A percentile compares a stretch with the other conserved stretches of the same genome.
Conservation (phyloP, 2,888 invertebrate genomes). For the Hofmannophila pseudospretella region DNA sequence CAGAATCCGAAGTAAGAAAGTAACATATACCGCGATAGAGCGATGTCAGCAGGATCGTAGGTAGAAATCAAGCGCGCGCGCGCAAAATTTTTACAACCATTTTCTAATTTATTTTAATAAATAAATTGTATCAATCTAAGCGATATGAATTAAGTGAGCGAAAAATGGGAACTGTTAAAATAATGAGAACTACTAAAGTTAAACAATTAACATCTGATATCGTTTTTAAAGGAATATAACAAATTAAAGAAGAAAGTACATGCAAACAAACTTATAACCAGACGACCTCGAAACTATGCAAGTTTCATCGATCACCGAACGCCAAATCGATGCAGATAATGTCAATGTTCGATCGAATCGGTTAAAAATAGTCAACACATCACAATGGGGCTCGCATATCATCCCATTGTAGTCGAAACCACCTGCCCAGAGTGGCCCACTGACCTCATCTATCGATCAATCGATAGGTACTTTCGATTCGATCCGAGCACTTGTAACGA, state of each 20-base stretch:
- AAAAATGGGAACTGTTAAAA: too few species aligned
- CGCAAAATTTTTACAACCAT: too few species aligned
- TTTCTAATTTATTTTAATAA: too few species aligned
- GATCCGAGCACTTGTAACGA: constrained; percentile 40
- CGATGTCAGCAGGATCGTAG: too few species aligned
- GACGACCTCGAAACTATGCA: constrained; percentile 20
- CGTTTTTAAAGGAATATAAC: too few species aligned
- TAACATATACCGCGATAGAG: too few species aligned
- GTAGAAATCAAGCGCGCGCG: too few species aligned
- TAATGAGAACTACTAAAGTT: too few species aligned
- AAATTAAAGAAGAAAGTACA: too few species aligned
- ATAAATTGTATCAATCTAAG: too few species aligned
- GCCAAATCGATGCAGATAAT: constrained; percentile 43
- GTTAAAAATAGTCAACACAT: constrained; percentile 29
- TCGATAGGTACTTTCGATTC: constrained; percentile 46
- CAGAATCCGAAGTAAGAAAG: neutral
- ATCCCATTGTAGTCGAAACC: constrained; percentile 37
- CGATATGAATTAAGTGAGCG: too few species aligned
- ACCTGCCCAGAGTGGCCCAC: constrained; percentile 53
- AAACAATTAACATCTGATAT: too few species aligned
- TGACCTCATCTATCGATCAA: constrained; percentile 40
- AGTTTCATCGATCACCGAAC: constrained; percentile 33
- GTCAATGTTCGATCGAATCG: constrained; percentile 28
- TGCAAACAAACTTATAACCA: constrained; percentile 8
- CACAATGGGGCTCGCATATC: constrained; percentile 28